Percentiles rank a stretch among this genome's conserved stretches.
Evolutionary conservation across 2,888 invertebrate species (phyloP).

Genomic region (Noctua pronuba): DNA sequence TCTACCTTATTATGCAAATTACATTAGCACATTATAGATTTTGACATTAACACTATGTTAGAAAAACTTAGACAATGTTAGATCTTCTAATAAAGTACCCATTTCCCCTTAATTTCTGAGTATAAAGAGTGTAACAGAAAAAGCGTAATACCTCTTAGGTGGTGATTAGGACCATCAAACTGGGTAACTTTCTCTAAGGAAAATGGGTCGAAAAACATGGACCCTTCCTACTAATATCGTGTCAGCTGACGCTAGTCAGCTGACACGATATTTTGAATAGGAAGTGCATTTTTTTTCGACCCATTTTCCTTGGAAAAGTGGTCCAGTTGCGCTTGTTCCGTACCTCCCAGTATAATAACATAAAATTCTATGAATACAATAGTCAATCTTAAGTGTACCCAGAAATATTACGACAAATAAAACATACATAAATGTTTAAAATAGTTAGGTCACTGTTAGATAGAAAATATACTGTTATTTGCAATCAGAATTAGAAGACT

Average conservation of each 20-base stretch:
- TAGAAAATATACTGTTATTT: constrained; percentile 17
- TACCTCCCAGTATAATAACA: not conserved
- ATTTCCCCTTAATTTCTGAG: not conserved
- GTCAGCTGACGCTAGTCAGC: too few relatives aligned
- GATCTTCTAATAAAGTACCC: constrained; percentile 3
- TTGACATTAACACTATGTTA: constrained; percentile 38
- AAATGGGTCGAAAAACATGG: not conserved
- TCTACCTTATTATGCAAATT: constrained; percentile 14
- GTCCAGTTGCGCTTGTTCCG: not conserved
- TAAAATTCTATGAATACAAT: constrained; percentile 6
- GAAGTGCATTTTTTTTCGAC: not conserved
- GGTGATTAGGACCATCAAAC: not conserved
- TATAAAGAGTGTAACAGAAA: not conserved
- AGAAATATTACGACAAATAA: constrained; percentile 1
- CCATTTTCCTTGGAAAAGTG: not conserved
- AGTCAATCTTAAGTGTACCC: not conserved
- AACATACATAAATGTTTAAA: not conserved
- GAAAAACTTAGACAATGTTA: constrained; percentile 36
- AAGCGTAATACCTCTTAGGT: not conserved
- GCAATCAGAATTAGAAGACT: constrained; percentile 35
- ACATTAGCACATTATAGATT: constrained; percentile 35
- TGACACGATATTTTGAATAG: not conserved
- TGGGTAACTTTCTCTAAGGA: not conserved
- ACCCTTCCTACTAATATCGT: not conserved
- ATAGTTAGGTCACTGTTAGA: constrained; percentile 6